Percentiles rank a stretch among this genome's conserved stretches.
phyloP scores from a whole-genome alignment of 1,140 invertebrate genomes.

The Zophobas morio region DNA sequence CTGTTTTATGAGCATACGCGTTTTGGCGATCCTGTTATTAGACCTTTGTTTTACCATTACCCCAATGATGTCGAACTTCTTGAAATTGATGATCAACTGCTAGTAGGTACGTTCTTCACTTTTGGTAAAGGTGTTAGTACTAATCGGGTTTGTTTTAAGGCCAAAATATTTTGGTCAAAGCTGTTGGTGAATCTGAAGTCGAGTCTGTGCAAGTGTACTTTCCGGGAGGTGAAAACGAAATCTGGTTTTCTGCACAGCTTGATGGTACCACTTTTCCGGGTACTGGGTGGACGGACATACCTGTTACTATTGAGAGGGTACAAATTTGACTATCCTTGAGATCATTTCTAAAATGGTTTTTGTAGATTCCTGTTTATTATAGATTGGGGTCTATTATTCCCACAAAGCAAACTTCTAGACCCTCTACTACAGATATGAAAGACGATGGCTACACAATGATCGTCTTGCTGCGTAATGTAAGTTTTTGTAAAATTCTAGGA shows the following conservation, averaged over 20 bases:
- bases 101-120: constrained; percentile 68
- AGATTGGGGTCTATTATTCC: neutral
- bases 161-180: constrained; percentile 84
- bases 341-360: neutral
- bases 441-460: constrained; percentile 92
- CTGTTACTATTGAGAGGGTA: constrained; percentile 48
- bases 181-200: constrained; percentile 86
- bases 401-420: constrained; percentile 79
- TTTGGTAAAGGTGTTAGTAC: constrained; percentile 81
- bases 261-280: constrained; percentile 66
- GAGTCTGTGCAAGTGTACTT: constrained; percentile 88
- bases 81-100: too few relatives aligned
- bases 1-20: too few relatives aligned
- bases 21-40: too few relatives aligned
- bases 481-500: neutral
- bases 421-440: constrained; percentile 86
- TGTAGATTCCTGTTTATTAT: constrained; percentile 23
- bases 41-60: too few relatives aligned
- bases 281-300: constrained; percentile 2
- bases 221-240: constrained; percentile 77
- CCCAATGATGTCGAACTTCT: too few relatives aligned
- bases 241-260: constrained; percentile 93
- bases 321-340: neutral
- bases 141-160: constrained; percentile 86
- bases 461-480: constrained; percentile 77